Percentiles rank a stretch among this genome's conserved stretches.
phyloP scores from a whole-genome alignment of 2,113 vertebrate species.

The Speoplatyrhinus poulsoni region DNA sequence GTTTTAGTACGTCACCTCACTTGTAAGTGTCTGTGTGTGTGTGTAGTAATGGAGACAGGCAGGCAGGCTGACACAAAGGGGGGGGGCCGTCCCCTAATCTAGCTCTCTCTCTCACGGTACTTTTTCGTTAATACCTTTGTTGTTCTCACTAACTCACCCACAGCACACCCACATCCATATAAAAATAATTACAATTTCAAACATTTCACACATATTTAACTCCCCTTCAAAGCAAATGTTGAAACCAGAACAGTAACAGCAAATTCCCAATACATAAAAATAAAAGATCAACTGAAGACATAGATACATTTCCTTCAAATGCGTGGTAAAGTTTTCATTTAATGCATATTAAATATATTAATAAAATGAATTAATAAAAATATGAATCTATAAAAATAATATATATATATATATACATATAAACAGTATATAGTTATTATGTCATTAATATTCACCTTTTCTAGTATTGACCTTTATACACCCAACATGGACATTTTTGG shows the following conservation, averaged over 20 bases:
- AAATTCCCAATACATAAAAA: background rate
- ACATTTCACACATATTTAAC: constrained; percentile 20
- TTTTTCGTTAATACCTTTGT: constrained; percentile 61
- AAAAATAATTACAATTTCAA: constrained; percentile 1
- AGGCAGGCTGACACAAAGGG: background rate
- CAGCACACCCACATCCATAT: constrained; percentile 19
- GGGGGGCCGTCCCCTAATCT: constrained; percentile 57
- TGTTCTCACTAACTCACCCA: constrained; percentile 59
- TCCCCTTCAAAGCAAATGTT: constrained; percentile 11
- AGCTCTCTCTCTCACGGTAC: constrained; percentile 51
- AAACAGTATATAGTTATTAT: no score
- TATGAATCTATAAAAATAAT: no score
- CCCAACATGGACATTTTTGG: no score
- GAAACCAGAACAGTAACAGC: background rate
- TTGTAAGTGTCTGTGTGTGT: constrained; percentile 26
- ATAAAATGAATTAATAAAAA: no score
- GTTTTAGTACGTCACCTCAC: constrained; percentile 58
- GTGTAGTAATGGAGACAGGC: constrained; percentile 15
- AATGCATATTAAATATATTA: no score
- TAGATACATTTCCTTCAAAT: no score
- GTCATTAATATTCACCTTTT: no score
- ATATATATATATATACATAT: no score
- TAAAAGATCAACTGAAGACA: no score
- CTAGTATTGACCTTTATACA: no score
- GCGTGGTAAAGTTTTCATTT: no score